These are phyloP conservation scores for Drosophila obscura DNA, from an alignment of 1,140 invertebrate species.

Conservation along the genomic window DNA sequence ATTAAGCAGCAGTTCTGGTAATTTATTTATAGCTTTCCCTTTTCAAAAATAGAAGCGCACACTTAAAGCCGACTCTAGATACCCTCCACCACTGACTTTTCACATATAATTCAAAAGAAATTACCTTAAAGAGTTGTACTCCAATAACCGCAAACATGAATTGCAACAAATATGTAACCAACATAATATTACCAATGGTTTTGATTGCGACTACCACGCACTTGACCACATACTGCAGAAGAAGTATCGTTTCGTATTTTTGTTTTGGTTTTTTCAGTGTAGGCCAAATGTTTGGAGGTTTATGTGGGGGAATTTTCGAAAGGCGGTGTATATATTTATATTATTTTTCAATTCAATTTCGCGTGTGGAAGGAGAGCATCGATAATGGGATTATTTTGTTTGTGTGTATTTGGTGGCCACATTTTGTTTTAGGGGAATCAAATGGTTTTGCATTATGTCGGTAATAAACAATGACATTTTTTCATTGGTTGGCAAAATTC, in stretches of 20 bases:
- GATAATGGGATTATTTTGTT: conserved; percentile 37
- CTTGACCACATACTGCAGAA: conserved; percentile 96
- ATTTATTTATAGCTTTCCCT: conserved; percentile 28
- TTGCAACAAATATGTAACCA: conserved; percentile 99
- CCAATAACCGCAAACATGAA: conserved; percentile 99
- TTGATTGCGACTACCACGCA: conserved; percentile 99
- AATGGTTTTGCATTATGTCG: conserved; percentile 52
- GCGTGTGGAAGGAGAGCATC: conserved; percentile 50
- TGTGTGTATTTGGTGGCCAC: conserved; percentile 47
- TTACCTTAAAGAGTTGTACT: conserved; percentile 99
- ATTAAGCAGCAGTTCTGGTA: conserved; percentile 46
- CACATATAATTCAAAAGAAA: conserved; percentile 72
- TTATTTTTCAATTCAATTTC: conserved; percentile 16
- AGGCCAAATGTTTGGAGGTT: conserved; percentile 36
- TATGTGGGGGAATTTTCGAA: conserved; percentile 16
- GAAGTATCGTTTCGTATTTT: conserved; percentile 10
- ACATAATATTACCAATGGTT: conserved; percentile 99
- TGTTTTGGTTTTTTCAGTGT: conserved; percentile 56
- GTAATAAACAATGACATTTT: conserved; percentile 39
- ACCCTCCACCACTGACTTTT: conserved; percentile 62
- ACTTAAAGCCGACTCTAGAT: conserved; percentile 69
- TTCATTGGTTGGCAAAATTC: conserved; percentile 57
- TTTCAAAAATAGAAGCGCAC: conserved; percentile 58
- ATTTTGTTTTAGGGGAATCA: conserved; percentile 63
- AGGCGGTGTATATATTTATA: conserved; percentile 12